Conservation (phyloP, 2,797 vertebrate species). For the Sciurus vulgaris region DNA sequence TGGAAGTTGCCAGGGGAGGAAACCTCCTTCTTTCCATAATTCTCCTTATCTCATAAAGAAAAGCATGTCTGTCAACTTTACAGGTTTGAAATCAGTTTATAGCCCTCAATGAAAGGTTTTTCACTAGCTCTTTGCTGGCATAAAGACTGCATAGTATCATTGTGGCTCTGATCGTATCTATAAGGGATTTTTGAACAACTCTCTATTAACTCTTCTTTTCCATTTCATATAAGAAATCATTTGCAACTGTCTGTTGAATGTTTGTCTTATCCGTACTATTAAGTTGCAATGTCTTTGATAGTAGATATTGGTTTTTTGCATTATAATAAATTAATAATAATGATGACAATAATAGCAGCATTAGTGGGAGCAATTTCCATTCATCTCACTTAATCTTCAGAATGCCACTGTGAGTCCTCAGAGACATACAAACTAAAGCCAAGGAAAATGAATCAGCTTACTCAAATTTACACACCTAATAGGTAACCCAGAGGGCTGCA, state of each 20-base stretch:
- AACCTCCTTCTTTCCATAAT: not conserved
- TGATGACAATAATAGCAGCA: not conserved
- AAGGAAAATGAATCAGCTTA: not conserved
- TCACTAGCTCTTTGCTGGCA: not conserved
- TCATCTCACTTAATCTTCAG: not conserved
- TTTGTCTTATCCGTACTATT: constrained; percentile 24
- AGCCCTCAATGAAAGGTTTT: not conserved
- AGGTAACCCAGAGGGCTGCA: not conserved
- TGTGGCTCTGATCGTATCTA: not conserved
- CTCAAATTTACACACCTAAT: not conserved
- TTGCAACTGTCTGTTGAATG: not conserved
- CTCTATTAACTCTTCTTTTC: not conserved
- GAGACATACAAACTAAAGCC: not conserved
- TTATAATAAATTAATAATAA: not conserved
- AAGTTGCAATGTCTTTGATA: not conserved
- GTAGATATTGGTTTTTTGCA: not conserved
- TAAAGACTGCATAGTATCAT: not conserved
- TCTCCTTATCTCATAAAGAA: not conserved
- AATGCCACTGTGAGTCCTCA: not conserved
- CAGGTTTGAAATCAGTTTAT: not conserved
- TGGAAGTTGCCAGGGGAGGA: not conserved
- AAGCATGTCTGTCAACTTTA: not conserved
- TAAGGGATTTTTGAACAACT: not conserved
- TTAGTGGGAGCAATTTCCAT: not conserved
- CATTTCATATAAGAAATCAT: not conserved